Conservation (phyloP, 2,113 vertebrate genomes). For the Vulpes vulpes region DNA sequence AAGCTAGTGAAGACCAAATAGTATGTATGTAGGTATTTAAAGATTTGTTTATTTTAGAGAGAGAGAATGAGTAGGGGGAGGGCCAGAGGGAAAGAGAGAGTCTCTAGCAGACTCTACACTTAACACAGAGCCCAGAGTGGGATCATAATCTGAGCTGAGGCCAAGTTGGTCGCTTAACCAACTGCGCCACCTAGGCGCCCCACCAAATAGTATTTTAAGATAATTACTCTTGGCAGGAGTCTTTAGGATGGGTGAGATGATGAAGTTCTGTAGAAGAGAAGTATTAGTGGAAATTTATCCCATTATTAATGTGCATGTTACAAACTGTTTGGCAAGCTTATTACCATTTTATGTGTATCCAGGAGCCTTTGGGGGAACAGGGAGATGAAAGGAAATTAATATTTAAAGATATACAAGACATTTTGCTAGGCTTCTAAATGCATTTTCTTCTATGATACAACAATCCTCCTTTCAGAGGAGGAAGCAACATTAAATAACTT, state of each 20-base stretch:
- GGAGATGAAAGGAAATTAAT: constrained; percentile 48
- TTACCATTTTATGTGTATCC: background rate
- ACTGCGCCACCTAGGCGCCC: background rate
- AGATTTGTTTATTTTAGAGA: background rate
- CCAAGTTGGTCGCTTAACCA: background rate
- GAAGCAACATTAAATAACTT: constrained; percentile 67
- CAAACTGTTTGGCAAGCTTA: background rate
- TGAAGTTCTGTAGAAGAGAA: background rate
- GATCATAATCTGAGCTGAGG: background rate
- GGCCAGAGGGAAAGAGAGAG: background rate
- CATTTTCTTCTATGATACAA: background rate
- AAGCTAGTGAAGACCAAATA: background rate
- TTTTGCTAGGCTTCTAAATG: constrained; percentile 39
- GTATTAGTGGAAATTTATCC: background rate
- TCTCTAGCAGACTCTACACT: background rate
- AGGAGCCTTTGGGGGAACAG: constrained; percentile 16
- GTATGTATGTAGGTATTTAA: background rate
- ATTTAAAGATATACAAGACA: constrained; percentile 3
- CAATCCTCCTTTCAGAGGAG: constrained; percentile 22
- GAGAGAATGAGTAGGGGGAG: background rate
- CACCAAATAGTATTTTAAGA: background rate
- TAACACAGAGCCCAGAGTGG: background rate
- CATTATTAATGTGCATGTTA: background rate
- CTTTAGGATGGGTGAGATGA: background rate
- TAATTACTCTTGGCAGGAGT: background rate